Conservation (phyloP, 2,113 vertebrate genomes). For the Apaloderma vittatum region DNA sequence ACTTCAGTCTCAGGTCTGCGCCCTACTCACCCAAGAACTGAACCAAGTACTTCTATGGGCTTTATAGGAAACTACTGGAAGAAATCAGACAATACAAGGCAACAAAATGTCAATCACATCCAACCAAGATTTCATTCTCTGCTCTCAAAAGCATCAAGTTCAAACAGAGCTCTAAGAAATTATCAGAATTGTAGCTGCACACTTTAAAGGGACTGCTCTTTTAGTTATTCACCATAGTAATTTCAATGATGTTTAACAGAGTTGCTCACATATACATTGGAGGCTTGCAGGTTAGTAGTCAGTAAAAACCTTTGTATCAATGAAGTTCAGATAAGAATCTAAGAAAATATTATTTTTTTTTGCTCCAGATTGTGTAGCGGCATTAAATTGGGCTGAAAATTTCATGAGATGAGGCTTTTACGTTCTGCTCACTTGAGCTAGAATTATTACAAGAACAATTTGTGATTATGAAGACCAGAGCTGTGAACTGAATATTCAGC, state of each 20-base stretch:
- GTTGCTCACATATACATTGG: neutral
- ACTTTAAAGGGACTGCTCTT: neutral
- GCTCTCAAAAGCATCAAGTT: neutral
- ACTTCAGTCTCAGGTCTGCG: neutral
- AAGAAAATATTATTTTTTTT: neutral
- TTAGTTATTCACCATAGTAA: constrained; percentile 40
- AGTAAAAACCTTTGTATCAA: neutral
- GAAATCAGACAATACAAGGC: neutral
- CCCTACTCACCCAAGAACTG: neutral
- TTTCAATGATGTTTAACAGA: constrained; percentile 40
- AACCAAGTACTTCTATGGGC: neutral
- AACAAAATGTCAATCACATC: neutral
- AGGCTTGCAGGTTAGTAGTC: constrained; percentile 15
- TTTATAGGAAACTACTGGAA: neutral
- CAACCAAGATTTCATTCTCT: neutral
- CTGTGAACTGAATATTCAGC: neutral
- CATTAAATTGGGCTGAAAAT: constrained; percentile 12
- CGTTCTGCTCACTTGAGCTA: neutral
- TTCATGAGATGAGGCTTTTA: neutral
- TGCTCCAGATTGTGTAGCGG: neutral
- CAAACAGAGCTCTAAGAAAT: neutral
- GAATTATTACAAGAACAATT: neutral
- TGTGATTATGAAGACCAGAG: neutral
- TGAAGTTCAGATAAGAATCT: constrained; percentile 17
- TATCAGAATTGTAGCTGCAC: constrained; percentile 17